Base-by-base conservation (phyloP, 2,113 vertebrate genomes). In the Pelobates fuscus region DNA sequence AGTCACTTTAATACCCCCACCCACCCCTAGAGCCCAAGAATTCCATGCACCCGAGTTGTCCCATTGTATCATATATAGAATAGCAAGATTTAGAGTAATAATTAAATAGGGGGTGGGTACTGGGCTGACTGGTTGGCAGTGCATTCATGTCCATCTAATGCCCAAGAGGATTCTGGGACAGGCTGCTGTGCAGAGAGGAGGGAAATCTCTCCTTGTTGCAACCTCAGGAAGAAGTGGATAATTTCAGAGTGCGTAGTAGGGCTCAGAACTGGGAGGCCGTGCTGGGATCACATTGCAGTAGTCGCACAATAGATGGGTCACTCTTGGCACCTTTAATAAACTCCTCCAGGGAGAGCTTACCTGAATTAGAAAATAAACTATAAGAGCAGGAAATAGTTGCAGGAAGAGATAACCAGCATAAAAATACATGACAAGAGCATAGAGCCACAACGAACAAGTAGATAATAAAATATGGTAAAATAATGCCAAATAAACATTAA, bases 291-390 rank as follows among this genome's bases (percentile, higher is more conserved):
- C 97, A 99, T 91, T 99, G 96, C 85, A 99, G 94, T 93, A 99
- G 92, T 81, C 96, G 91, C 73, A 99, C 97, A 54, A 99, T 99
- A 84, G 96, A 98, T 0, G 97, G 97, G 87, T 98, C 97, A 14
- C 95, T 99, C 90, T 99, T 98, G 91, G 97, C 97, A 78, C 97
- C 97, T 89, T 91, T 92, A 91, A 99, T 99, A 85, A 98, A 99
- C 85, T 99, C 97, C 86, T 98, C 97, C 89, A 99, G 88, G 8
- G 97, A 99, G 46, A 99, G 82, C 82, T 97, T 98, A 54, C 97
- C 97, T 99, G 88, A 1, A 37, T 74, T 17, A 18, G 65, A 23
- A 65, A 68, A 7, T 5, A 70, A 29, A 29, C 7, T 1, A 29
- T 14, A 32, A 70, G 24, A n/a, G 30, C 2, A 54, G 18, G 61